Conservation (phyloP, 2,888 invertebrate genomes). For the Agrochola lota region DNA sequence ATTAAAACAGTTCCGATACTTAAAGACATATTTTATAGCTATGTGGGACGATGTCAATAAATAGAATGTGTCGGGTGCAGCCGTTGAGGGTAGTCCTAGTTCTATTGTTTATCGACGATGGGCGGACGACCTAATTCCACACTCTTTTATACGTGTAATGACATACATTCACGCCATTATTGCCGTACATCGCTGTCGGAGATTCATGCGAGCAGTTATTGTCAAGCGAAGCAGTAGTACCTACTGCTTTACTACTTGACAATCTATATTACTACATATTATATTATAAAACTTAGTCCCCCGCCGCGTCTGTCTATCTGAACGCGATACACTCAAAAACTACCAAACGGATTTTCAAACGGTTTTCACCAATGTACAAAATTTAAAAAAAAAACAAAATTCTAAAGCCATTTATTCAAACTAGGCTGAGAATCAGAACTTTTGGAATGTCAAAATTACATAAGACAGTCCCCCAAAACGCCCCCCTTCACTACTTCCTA, state of each 20-base stretch:
- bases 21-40: background rate
- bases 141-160: constrained; percentile 31
- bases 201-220: background rate
- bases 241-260: background rate
- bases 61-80: constrained; percentile 21
- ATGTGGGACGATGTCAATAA: constrained; percentile 23
- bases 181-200: background rate
- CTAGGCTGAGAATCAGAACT: too few relatives aligned
- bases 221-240: background rate
- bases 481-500: too few relatives aligned
- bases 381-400: too few relatives aligned
- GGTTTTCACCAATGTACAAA: too few relatives aligned
- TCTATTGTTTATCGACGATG: constrained; percentile 35
- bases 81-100: constrained; percentile 19
- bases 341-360: too few relatives aligned
- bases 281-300: too few relatives aligned
- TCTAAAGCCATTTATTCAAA: too few relatives aligned
- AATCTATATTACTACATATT: background rate
- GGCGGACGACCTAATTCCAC: constrained; percentile 25
- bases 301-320: too few relatives aligned
- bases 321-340: too few relatives aligned
- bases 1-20: constrained; percentile 4
- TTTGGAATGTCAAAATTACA: too few relatives aligned
- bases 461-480: too few relatives aligned
- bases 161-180: constrained; percentile 3